Evolutionary conservation across 2,888 invertebrate species (phyloP).

Genomic region (Ophion obscuratus): DNA sequence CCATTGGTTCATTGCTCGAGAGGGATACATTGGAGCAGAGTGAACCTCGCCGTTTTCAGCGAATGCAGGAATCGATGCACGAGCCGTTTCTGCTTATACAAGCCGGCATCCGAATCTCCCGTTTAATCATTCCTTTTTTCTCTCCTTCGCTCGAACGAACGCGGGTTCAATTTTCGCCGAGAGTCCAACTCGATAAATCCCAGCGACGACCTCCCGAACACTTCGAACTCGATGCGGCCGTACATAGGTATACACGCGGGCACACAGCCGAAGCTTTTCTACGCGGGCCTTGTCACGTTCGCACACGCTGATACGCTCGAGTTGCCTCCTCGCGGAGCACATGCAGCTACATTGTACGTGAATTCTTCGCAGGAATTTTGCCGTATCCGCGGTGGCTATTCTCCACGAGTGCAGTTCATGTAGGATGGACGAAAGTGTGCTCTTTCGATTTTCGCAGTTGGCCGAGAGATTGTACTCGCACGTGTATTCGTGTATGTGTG

Average conservation of each 20-base stretch:
- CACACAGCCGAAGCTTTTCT: conserved; percentile 11
- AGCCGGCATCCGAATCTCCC: conserved; percentile 33
- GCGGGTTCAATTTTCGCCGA: conserved; percentile 52
- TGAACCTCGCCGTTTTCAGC: not conserved
- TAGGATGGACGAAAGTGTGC: conserved; percentile 47
- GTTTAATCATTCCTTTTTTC: conserved; percentile 50
- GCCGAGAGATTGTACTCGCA: conserved; percentile 22
- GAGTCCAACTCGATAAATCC: conserved; percentile 58
- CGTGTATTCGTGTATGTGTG: conserved; percentile 1
- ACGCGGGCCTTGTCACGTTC: conserved; percentile 14
- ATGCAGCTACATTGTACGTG: conserved; percentile 34
- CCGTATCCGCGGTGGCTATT: conserved; percentile 20
- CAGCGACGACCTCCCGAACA: conserved; percentile 50
- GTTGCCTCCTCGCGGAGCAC: conserved; percentile 12
- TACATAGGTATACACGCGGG: conserved; percentile 7
- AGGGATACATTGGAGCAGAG: conserved; percentile 19
- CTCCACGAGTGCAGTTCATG: conserved; percentile 30
- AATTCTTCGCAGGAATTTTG: conserved; percentile 55
- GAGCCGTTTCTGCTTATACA: conserved; percentile 28
- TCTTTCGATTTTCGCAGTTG: conserved; percentile 57
- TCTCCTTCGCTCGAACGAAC: conserved; percentile 26
- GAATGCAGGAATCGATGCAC: conserved; percentile 37
- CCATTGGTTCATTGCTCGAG: not conserved
- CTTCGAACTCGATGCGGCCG: not conserved
- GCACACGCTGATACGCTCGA: conserved; percentile 31